phyloP scores from a whole-genome alignment of 2,888 invertebrate species.

The Xestobium rufovillosum region DNA sequence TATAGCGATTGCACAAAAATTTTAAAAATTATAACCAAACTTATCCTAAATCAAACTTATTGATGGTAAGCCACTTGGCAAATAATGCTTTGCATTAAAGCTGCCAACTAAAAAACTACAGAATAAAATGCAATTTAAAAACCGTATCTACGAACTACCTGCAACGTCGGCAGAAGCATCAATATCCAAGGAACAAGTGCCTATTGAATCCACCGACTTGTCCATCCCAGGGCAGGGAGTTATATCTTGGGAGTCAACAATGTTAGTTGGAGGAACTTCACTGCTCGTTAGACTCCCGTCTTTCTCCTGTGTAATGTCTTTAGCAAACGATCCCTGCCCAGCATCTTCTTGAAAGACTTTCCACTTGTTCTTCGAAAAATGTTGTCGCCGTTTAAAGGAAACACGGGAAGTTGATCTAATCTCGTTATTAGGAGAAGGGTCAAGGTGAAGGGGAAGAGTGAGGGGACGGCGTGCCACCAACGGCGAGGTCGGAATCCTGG shows the following conservation, averaged over 20 bases:
- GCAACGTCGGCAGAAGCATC: conserved; percentile 67
- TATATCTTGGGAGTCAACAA: background rate
- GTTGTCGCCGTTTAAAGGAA: conserved; percentile 38
- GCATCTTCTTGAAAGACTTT: conserved; percentile 38
- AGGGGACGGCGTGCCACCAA: conserved; percentile 35
- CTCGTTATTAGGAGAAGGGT: conserved; percentile 22
- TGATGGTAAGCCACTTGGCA: too few relatives aligned
- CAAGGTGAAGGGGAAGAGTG: conserved; percentile 33
- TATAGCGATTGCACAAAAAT: too few relatives aligned
- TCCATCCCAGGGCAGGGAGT: conserved; percentile 51
- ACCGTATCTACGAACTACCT: conserved; percentile 59
- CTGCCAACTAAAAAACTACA: too few relatives aligned
- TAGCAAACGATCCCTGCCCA: conserved; percentile 33
- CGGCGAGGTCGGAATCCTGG: conserved; percentile 46
- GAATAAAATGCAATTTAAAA: too few relatives aligned
- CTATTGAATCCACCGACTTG: conserved; percentile 75
- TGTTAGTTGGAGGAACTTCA: conserved; percentile 4
- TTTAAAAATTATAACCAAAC: too few relatives aligned
- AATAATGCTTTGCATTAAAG: too few relatives aligned
- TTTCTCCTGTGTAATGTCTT: too few relatives aligned
- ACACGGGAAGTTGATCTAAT: conserved; percentile 32
- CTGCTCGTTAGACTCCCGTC: background rate
- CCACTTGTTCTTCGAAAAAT: conserved; percentile 40
- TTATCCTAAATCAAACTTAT: too few relatives aligned
- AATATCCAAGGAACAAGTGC: conserved; percentile 79